Evolutionary conservation across 1,140 invertebrate species (phyloP).

Genomic region (Drosophila dunni): DNA sequence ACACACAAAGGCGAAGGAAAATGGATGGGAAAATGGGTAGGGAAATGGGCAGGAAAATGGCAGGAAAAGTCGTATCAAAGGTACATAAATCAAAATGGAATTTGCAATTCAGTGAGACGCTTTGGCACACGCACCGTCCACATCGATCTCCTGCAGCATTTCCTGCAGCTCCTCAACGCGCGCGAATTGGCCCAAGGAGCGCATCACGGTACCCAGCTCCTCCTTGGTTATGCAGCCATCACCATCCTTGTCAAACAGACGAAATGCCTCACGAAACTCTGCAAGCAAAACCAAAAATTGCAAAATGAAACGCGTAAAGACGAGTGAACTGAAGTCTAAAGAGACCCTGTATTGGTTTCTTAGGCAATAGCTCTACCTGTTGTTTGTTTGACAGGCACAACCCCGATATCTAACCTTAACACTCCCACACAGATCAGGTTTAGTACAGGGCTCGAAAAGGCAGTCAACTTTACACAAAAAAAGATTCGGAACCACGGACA

Average conservation of each 20-base stretch:
- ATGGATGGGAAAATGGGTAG: not conserved
- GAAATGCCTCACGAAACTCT: conserved; percentile 94
- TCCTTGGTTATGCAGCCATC: conserved; percentile 95
- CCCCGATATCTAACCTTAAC: too few relatives aligned
- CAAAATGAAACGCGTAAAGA: not conserved
- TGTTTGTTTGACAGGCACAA: too few relatives aligned
- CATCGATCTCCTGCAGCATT: conserved; percentile 96
- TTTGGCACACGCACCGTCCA: conserved; percentile 88
- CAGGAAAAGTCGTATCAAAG: too few relatives aligned
- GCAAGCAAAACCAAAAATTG: not conserved
- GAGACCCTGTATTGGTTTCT: too few relatives aligned
- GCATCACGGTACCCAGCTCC: conserved; percentile 93
- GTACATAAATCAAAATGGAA: too few relatives aligned
- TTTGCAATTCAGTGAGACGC: not conserved
- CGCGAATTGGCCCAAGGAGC: conserved; percentile 93
- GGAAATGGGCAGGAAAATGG: too few relatives aligned
- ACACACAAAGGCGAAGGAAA: not conserved
- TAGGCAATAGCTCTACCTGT: too few relatives aligned
- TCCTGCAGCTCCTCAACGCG: conserved; percentile 92
- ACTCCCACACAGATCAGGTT: too few relatives aligned
- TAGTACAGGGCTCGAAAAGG: too few relatives aligned
- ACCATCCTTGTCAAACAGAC: conserved; percentile 95
- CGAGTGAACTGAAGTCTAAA: too few relatives aligned
- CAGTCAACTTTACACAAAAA: too few relatives aligned
- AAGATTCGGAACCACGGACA: too few relatives aligned